A percentile compares a stretch with the other conserved stretches of the same genome.
Evolutionary conservation across 2,797 vertebrate species (phyloP).

Genomic region (Petrocephalus schoutedeni): DNA sequence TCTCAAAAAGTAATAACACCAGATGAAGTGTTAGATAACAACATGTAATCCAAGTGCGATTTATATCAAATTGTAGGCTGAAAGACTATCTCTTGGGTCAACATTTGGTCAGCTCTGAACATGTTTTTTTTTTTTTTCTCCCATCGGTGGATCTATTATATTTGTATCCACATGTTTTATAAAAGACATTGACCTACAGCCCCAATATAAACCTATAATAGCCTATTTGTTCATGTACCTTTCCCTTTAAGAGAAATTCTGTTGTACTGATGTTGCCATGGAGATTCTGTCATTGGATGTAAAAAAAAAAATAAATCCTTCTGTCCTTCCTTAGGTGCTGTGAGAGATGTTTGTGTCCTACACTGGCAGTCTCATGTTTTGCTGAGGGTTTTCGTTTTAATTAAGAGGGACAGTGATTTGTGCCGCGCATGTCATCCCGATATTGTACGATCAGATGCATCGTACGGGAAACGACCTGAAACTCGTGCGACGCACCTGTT

Average conservation of each 20-base stretch:
- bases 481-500: not conserved
- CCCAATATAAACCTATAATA: not conserved
- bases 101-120: not conserved
- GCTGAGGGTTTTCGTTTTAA: not conserved
- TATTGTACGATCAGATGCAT: not conserved
- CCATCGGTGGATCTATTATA: not conserved
- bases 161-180: not conserved
- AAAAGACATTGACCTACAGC: not conserved
- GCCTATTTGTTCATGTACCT: not conserved
- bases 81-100: not conserved
- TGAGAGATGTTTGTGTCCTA: not conserved
- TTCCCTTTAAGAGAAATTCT: not conserved
- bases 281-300: not conserved
- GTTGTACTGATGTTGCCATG: not conserved
- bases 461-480: not conserved
- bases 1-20: conserved; percentile 23
- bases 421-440: not conserved
- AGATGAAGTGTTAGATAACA: not conserved
- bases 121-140: not conserved
- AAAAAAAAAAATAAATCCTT: not conserved
- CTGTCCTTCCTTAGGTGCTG: not conserved
- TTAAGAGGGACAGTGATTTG: not conserved
- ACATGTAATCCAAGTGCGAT: not conserved
- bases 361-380: not conserved
- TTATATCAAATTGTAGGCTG: not conserved